A percentile compares a stretch with the other conserved stretches of the same genome.
These are phyloP conservation scores for Panagrolaimus sp. DNA, from an alignment of 1,140 invertebrate genomes.

Conservation along the genomic window DNA sequence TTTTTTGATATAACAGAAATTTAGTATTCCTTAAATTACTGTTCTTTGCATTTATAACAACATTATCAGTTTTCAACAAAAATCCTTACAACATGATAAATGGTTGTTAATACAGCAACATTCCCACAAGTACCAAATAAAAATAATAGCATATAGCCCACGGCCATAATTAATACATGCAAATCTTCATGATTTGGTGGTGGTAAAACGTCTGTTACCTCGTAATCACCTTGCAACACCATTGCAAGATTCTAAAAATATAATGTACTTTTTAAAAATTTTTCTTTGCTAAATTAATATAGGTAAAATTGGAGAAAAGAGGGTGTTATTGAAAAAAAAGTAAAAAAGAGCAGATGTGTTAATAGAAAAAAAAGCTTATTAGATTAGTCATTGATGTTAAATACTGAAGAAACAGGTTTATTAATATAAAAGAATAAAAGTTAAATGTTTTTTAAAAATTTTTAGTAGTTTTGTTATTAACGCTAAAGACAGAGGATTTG, in stretches of 20 bases:
- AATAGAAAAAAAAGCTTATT: background rate
- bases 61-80: background rate
- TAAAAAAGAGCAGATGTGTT: background rate
- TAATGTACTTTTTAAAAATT: background rate
- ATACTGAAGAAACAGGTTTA: too few relatives aligned
- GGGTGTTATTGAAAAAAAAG: background rate
- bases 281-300: background rate
- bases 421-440: too few relatives aligned
- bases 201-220: conserved; percentile 55
- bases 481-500: too few relatives aligned
- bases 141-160: conserved; percentile 53
- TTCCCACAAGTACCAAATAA: conserved; percentile 56
- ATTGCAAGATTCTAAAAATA: conserved; percentile 12
- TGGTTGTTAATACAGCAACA: conserved; percentile 56
- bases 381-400: too few relatives aligned
- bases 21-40: too few relatives aligned
- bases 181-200: conserved; percentile 47
- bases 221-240: conserved; percentile 31
- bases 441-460: too few relatives aligned
- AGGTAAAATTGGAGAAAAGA: too few relatives aligned
- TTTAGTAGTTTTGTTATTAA: too few relatives aligned
- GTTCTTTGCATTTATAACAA: too few relatives aligned
- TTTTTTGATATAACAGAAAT: too few relatives aligned
- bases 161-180: conserved; percentile 47
- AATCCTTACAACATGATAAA: conserved; percentile 47